Conservation (phyloP, 2,888 invertebrate species). For the Drosophila mimetica region DNA sequence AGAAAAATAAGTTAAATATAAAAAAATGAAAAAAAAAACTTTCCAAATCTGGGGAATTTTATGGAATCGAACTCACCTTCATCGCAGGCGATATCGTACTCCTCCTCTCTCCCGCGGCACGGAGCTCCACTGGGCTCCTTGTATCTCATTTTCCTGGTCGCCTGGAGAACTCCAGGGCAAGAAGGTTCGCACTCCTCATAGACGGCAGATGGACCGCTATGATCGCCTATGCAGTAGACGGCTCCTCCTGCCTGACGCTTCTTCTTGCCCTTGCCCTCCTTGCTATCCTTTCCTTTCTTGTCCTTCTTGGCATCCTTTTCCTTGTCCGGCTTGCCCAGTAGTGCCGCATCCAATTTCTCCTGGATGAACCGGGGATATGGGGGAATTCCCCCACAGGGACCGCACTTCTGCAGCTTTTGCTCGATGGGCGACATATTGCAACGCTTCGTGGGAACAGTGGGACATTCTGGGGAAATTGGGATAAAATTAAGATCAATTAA, state of each 20-base stretch:
- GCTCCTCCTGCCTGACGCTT: constrained; percentile 60
- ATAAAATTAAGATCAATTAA: too few species aligned
- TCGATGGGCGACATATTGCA: constrained; percentile 48
- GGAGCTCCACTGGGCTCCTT: neutral
- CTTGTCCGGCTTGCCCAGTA: neutral
- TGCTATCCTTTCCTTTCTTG: constrained; percentile 5
- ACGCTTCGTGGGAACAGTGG: constrained; percentile 60
- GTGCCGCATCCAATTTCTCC: neutral
- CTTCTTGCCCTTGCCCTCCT: constrained; percentile 35
- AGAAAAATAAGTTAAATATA: too few species aligned
- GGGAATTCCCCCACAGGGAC: constrained; percentile 61
- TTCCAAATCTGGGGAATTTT: too few species aligned
- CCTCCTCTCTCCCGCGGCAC: neutral
- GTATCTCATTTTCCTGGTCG: neutral
- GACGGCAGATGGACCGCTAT: neutral
- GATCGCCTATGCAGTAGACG: neutral
- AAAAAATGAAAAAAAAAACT: neutral
- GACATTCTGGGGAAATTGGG: constrained; percentile 51
- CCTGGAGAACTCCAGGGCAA: constrained; percentile 1
- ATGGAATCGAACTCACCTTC: constrained; percentile 37
- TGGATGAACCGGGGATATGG: constrained; percentile 47
- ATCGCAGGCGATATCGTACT: constrained; percentile 57
- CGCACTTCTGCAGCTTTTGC: constrained; percentile 54
- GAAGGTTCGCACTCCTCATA: neutral
- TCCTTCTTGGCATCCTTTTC: constrained; percentile 22